Base-by-base conservation (phyloP, 2,113 vertebrate species). In the Vombatus ursinus region DNA sequence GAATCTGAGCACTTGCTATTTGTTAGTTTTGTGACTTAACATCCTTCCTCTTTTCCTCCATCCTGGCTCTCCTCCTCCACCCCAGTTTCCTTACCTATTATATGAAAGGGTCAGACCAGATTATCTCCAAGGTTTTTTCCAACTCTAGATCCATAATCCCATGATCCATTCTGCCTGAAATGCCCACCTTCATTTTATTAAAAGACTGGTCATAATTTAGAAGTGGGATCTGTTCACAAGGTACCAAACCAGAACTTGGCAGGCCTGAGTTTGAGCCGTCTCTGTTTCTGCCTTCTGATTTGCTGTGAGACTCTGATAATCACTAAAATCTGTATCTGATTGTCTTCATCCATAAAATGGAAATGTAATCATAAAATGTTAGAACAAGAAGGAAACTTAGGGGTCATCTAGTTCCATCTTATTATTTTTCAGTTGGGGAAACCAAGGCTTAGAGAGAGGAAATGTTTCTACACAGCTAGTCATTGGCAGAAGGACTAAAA, bases 371-470 rank as follows among this genome's bases (percentile, higher is more conserved):
- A n/a, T 77, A 77, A 77, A n/a, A 77, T n/a, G n/a, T n/a, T 61
- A 61, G 37, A 77, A 37, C 31, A 77, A 77, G 61, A 77, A n/a
- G 61, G 37, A 49, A 50, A 9, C 47, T n/a, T n/a, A 91, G 26
- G 24, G 14, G 53, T 92, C 84, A 4, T 26, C 26, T 37, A 26
- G 92, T 4, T 6, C 52, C 14, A 61, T 49, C 90, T 92, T 90
- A 94, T 25, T 84, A 91, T 90, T 94, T 96, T 94, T 16, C 52
- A n/a, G 19, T 92, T 31, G 24, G 92, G 23, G 22, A 96, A 93
- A 92, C 92, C 77, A 61, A 52, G 31, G 28, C 37, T 50, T 0
- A 19, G 90, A 93, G 91, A 61, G 0, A 90, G 2, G 8, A 50
- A 19, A 61, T 77, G 9, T 48, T 93, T 61, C 22, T 47, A 61